Base-by-base conservation (phyloP, 1,140 invertebrate species). In the Drosophila burlai region DNA sequence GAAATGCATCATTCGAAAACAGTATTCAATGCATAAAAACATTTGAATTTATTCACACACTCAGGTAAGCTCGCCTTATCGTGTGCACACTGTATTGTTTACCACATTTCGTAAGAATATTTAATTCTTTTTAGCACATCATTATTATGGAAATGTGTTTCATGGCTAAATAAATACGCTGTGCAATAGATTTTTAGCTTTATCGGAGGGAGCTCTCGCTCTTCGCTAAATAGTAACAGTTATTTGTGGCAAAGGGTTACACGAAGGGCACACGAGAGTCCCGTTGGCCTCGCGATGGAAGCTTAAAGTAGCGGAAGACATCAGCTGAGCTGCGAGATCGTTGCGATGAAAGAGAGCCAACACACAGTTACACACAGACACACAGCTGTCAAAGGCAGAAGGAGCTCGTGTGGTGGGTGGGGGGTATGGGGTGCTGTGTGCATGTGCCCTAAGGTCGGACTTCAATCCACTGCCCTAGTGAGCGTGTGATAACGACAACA, bases 381-480 rank as follows among this genome's bases (percentile, higher is more conserved):
- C 36, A 52, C 45, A 26, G 24, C 46, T 26, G 24, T 11, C 16
- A 26, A 2, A 15, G n/a, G n/a, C 36, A 55, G 50, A 34, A 50
- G 18, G 61, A 24, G 21, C 15, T 47, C 29, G 45, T 31, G 43
- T 1, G 29, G 29, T 29, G 29, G 29, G 29, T 7, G 29, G 6
- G 34, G 4, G 34, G 4, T n/a, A n/a, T n/a, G n/a, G n/a, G n/a
- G n/a, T n/a, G 7, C 34, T 40, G 36, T 57, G 54, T 57, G 34
- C 34, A 38, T 57, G 54, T 57, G 36, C 24, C 45, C 59, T 50
- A 57, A 57, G 54, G 54, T 57, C 54, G 54, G 15, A 47, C 65
- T 68, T 47, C 58, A 63, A 46, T 49, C 66, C 29, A 69, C 29
- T 69, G 62, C 66, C 65, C 66, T 54, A 67, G 36, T 67, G 63